phyloP scores from a whole-genome alignment of 2,888 invertebrate species.

The Drosophila lutescens region DNA sequence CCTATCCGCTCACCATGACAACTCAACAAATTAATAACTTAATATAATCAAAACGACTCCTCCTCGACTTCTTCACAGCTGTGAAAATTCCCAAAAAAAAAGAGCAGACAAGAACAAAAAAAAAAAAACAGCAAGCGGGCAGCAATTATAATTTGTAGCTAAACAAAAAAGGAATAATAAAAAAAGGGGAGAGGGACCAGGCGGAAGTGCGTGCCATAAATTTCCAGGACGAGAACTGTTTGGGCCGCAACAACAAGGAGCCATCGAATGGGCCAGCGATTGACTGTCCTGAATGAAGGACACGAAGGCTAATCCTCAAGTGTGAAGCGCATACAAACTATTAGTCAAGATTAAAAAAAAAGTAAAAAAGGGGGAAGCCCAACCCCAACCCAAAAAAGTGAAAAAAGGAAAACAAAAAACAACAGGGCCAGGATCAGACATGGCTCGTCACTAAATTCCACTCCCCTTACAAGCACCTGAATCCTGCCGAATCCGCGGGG shows the following conservation, averaged over 20 bases:
- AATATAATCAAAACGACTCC: slow-evolving; percentile 71
- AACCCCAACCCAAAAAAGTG: slow-evolving; percentile 16
- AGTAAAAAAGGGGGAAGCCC: slow-evolving; percentile 32
- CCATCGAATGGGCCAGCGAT: slow-evolving; percentile 19
- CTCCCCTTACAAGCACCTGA: slow-evolving; percentile 23
- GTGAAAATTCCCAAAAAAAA: slow-evolving; percentile 74
- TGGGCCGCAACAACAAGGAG: slow-evolving; percentile 61
- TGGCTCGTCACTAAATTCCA: slow-evolving; percentile 8
- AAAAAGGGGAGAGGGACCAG: slow-evolving; percentile 53
- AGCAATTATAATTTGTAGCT: slow-evolving; percentile 75
- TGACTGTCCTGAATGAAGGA: slow-evolving; percentile 23
- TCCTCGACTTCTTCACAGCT: slow-evolving; percentile 63
- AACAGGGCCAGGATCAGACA: slow-evolving; percentile 9
- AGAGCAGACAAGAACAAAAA: slow-evolving; percentile 37
- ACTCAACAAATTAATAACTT: slow-evolving; percentile 79
- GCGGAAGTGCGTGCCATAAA: slow-evolving; percentile 83
- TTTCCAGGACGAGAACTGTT: slow-evolving; percentile 71
- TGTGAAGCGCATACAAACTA: slow-evolving; percentile 79
- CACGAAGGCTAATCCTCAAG: slow-evolving; percentile 68
- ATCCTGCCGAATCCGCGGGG: slow-evolving; percentile 12
- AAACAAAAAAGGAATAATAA: slow-evolving; percentile 48
- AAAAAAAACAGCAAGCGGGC: slow-evolving; percentile 64
- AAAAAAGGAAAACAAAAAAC: neutral
- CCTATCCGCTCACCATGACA: slow-evolving; percentile 66
- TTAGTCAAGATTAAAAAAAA: slow-evolving; percentile 80